Evolutionary conservation across 2,797 vertebrate species (phyloP).

Genomic region (Loriculus beryllinus): DNA sequence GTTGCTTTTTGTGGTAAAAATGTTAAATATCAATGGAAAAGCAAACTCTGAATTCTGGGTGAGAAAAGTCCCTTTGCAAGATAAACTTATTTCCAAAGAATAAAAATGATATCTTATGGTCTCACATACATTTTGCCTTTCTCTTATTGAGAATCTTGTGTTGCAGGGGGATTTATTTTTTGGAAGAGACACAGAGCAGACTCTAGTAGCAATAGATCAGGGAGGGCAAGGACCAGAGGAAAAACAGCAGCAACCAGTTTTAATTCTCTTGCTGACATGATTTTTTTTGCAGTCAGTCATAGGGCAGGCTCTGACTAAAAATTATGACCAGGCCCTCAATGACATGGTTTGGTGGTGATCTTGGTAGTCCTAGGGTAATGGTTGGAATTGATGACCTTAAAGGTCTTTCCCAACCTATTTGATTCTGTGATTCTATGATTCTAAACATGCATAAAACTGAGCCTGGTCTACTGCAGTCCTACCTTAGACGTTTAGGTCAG

Average conservation of each 20-base stretch:
- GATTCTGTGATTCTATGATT: background rate
- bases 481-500: background rate
- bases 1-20: background rate
- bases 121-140: background rate
- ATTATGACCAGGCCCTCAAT: background rate
- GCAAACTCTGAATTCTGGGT: background rate
- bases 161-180: background rate
- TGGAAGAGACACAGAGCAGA: background rate
- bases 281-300: background rate
- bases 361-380: background rate
- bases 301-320: constrained; percentile 1
- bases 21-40: background rate
- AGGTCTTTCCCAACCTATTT: background rate
- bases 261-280: background rate
- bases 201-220: background rate
- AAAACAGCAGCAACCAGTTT: background rate
- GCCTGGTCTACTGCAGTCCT: background rate
- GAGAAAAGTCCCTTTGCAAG: background rate
- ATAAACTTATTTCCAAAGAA: background rate
- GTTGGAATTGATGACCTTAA: background rate
- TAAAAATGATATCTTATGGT: background rate
- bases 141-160: background rate
- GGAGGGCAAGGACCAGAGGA: background rate
- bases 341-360: background rate
- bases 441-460: background rate